Evolutionary conservation across 1,140 invertebrate species (phyloP), one percentile per base, ranked within the genome.

Genomic region (Anastrepha ludens): DNA sequence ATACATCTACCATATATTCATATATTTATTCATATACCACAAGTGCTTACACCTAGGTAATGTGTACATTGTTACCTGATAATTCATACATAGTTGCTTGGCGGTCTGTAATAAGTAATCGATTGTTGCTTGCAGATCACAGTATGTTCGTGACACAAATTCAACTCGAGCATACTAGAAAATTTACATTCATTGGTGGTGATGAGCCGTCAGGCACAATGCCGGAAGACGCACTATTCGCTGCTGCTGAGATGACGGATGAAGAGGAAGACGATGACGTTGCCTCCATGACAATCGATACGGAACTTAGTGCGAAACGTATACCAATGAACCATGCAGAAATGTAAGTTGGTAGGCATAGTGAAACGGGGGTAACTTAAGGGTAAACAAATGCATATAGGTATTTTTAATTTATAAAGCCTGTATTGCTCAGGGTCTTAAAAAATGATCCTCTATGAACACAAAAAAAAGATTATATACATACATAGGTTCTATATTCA

Each of bases 131-230:
- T 86, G 20, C 86, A 92, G 92, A 92, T 89, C 91, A 91, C 67
- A 91, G 92, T 74, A 90, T 91, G 55, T 93, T 93, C 59, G 91
- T 92, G 90, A 93, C 92, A 44, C 92, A 91, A 88, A 93, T 93
- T 67, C 92, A 93, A 70, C 78, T 93, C 87, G 92, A 93, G 87
- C 92, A 93, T 58, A 92, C 90, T 20, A 90, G 92, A 41, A 93
- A 93, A 70, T 88, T 92, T 6, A 89, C 92, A 5, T 93, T 91
- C 59, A 89, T 92, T 85, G 81, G 88, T 1, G 89, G 91, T 62
- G 89, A 89, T 87, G 58, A 89, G 74, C 47, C 74, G 74, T 81
- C 74, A 55, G 74, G 29, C 74, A 81, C n/a, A 55, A 17, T 20
- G 17, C 74, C 74, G 74, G 47, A 81, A 81, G 41, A 29, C 74